Conservation (phyloP, 2,888 invertebrate genomes). For the Agonum fuliginosum region DNA sequence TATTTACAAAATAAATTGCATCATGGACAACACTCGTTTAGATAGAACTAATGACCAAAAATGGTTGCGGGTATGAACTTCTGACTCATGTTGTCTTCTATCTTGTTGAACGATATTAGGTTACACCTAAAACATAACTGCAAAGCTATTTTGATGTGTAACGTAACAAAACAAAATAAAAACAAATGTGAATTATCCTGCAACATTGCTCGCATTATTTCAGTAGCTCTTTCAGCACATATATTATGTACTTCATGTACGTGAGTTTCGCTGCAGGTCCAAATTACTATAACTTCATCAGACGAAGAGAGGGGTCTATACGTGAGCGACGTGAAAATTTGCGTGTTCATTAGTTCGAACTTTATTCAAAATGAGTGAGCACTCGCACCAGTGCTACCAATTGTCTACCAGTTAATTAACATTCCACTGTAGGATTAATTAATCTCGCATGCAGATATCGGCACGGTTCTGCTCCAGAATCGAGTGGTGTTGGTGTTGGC, state of each 20-base stretch:
- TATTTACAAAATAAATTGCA: too few species aligned
- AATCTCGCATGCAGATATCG: slow-evolving; percentile 37
- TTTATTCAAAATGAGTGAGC: slow-evolving; percentile 36
- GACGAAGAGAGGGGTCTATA: background rate
- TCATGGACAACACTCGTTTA: too few species aligned
- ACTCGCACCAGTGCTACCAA: slow-evolving; percentile 20
- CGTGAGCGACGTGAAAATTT: slow-evolving; percentile 27
- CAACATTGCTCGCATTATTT: background rate
- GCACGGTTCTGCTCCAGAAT: background rate
- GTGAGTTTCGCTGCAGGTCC: slow-evolving; percentile 17
- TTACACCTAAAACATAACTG: too few species aligned
- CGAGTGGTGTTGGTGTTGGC: too few species aligned
- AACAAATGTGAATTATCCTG: background rate
- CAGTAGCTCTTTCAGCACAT: too few species aligned
- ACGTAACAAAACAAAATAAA: background rate
- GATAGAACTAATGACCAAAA: too few species aligned
- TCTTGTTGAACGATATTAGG: too few species aligned
- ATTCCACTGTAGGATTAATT: slow-evolving; percentile 49
- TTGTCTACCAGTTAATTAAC: slow-evolving; percentile 52
- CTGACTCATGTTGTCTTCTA: too few species aligned
- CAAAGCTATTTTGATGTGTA: too few species aligned
- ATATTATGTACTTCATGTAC: background rate
- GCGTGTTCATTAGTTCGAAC: slow-evolving; percentile 39
- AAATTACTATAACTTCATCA: slow-evolving; percentile 29
- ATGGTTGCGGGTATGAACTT: too few species aligned